Conservation (phyloP, 2,113 vertebrate species). For the Tyrannus savana region DNA sequence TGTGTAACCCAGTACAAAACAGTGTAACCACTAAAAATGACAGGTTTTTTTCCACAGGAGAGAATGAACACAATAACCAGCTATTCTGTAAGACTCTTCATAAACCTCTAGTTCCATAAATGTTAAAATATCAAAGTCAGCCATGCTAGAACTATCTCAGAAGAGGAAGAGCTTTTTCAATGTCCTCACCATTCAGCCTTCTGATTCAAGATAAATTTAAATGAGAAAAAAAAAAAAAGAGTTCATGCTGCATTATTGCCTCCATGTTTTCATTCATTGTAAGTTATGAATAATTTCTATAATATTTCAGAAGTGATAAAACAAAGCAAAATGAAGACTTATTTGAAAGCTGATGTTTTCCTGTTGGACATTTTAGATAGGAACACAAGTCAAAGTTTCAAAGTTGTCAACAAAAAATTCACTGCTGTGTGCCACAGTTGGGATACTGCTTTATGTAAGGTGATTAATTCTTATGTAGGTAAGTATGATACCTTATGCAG, state of each 20-base stretch:
- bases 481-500: background rate
- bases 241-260: background rate
- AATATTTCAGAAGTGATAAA: background rate
- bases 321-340: background rate
- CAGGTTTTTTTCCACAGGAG: background rate
- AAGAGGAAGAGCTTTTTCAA: background rate
- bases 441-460: background rate
- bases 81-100: background rate
- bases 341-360: background rate
- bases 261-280: background rate
- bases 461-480: background rate
- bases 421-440: background rate
- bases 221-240: rapidly evolving
- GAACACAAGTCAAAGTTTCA: background rate
- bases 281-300: background rate
- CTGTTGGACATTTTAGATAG: background rate
- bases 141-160: background rate
- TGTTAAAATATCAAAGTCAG: background rate
- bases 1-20: background rate
- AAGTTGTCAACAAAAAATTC: background rate
- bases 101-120: background rate
- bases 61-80: background rate
- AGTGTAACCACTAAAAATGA: background rate
- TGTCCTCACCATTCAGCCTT: background rate
- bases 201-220: background rate